Conservation (phyloP, 2,888 invertebrate species). For the Melieria picta region DNA sequence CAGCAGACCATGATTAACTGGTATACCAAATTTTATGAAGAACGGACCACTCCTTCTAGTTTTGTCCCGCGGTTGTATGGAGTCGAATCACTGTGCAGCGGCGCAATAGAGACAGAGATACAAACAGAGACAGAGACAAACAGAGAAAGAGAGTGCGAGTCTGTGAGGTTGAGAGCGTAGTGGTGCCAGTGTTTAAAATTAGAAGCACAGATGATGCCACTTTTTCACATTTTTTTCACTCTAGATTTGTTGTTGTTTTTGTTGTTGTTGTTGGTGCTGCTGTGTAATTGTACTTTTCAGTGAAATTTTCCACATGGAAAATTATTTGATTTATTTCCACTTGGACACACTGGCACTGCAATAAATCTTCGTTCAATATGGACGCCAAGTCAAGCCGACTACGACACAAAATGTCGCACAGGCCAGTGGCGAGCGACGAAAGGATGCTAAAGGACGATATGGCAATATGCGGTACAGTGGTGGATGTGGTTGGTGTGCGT, state of each 20-base stretch:
- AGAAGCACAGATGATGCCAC: too few relatives aligned
- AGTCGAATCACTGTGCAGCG: too few relatives aligned
- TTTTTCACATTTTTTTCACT: neutral
- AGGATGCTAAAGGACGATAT: slow-evolving; percentile 38
- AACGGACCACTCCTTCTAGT: too few relatives aligned
- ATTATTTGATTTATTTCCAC: slow-evolving; percentile 63
- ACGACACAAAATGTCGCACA: too few relatives aligned
- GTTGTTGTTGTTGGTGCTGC: slow-evolving; percentile 31
- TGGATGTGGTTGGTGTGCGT: neutral
- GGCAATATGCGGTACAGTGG: neutral
- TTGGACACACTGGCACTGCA: slow-evolving; percentile 61
- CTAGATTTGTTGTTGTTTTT: neutral
- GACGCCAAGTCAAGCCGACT: too few relatives aligned
- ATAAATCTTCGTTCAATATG: slow-evolving; percentile 63
- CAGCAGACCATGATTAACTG: too few relatives aligned
- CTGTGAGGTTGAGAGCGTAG: too few relatives aligned
- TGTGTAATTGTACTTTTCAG: slow-evolving; percentile 32
- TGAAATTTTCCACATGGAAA: slow-evolving; percentile 61
- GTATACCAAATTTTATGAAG: too few relatives aligned
- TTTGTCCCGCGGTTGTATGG: too few relatives aligned
- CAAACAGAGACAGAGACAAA: too few relatives aligned
- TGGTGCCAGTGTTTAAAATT: too few relatives aligned
- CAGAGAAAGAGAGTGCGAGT: too few relatives aligned
- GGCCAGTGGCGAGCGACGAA: neutral
- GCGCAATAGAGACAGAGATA: neutral